Base-by-base conservation (phyloP, 2,888 invertebrate species). In the Caenorhabditis parvicauda region DNA sequence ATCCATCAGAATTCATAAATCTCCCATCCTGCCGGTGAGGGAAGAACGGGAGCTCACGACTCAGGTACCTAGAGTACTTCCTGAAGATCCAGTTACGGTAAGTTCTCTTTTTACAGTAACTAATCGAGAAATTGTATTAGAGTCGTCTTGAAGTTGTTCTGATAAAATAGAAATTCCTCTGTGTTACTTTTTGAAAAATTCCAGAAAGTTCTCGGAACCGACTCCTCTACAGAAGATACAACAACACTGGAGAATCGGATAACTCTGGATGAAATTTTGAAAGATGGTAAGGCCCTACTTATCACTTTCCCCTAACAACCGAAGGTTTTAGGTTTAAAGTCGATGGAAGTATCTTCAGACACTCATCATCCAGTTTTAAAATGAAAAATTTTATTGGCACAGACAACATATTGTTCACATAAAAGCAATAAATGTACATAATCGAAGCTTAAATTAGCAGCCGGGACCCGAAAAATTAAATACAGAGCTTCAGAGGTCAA, bases 21-120 rank as follows among this genome's bases (percentile, higher is more conserved):
- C 57, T 0, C 59, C 64, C 19, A 64, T 64, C 24, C 22, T 59
- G 7, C 46, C 53, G 2, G 39, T 48, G 41, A 51, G 47, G 44
- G 28, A 35, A 6, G 58, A 54, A 45, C 24, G 51, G 14, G 45
- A 37, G 17, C 14, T 44, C 22, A 17, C 29, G 9, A 12, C 7
- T 17, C 32, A 46, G n/a, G n/a, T n/a, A n/a, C n/a, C n/a, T n/a
- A n/a, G 12, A n/a, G n/a, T 14, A 1, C 35, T 35, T 35, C 12
- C 35, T 35, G 35, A 35, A n/a, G n/a, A n/a, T n/a, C n/a, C n/a
- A n/a, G n/a, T n/a, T n/a, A n/a, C n/a, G n/a, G n/a, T n/a, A n/a
- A n/a, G n/a, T n/a, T n/a, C n/a, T n/a, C n/a, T n/a, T n/a, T n/a
- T n/a, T n/a, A n/a, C n/a, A n/a, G n/a, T n/a, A n/a, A n/a, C n/a